These are phyloP conservation scores for Sus cebifrons DNA, from an alignment of 2,797 vertebrate genomes.

Conservation along the genomic window DNA sequence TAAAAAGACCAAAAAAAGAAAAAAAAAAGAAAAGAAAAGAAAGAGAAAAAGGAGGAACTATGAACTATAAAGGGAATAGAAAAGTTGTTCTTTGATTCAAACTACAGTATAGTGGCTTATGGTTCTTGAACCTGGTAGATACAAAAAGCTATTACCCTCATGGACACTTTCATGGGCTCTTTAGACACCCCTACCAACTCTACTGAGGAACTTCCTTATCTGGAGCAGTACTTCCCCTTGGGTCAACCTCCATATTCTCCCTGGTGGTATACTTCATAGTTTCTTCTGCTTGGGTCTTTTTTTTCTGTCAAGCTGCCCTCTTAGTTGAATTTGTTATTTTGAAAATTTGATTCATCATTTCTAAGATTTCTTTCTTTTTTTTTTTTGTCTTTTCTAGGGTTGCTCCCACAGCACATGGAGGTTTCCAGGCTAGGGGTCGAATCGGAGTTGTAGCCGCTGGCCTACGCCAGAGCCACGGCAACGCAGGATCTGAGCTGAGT, in stretches of 20 bases:
- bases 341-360: constrained; percentile 28
- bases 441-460: no score
- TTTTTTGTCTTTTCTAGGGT: no score
- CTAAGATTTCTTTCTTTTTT: background rate
- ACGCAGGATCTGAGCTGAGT: no score
- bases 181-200: background rate
- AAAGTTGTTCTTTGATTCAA: background rate
- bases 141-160: background rate
- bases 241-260: no score
- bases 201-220: background rate
- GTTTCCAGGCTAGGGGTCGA: no score
- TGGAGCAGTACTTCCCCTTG: background rate
- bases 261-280: background rate
- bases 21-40: no score
- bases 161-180: background rate
- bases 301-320: background rate
- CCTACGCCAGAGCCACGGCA: no score
- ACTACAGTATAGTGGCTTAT: background rate
- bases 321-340: constrained; percentile 40
- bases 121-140: background rate
- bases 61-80: background rate
- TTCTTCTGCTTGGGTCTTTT: background rate
- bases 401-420: no score
- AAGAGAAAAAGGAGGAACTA: background rate
- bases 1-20: no score